These are phyloP conservation scores for Enoplosus armatus DNA, from an alignment of 2,797 vertebrate genomes.

Conservation along the genomic window DNA sequence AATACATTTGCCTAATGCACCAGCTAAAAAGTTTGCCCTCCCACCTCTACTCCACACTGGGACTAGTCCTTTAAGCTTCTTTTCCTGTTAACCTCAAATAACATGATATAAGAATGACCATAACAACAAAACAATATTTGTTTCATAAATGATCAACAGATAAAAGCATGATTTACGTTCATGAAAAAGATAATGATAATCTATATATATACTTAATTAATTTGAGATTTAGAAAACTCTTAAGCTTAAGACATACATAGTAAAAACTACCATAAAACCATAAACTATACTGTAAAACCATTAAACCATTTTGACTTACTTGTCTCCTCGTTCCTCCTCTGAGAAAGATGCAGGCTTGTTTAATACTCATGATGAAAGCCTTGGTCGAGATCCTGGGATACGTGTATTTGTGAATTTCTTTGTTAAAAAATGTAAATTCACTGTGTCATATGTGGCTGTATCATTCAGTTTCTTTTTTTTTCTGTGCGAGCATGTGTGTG, in stretches of 20 bases:
- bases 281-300: not conserved
- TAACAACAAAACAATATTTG: not conserved
- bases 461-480: slow-evolving; percentile 32
- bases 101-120: not conserved
- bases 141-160: not conserved
- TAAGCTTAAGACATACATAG: not conserved
- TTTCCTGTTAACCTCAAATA: slow-evolving; percentile 3
- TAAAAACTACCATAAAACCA: not conserved
- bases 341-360: slow-evolving; percentile 86
- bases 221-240: not conserved
- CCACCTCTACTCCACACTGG: not conserved
- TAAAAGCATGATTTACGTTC: not conserved
- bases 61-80: not conserved
- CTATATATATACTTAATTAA: not conserved
- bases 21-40: slow-evolving; percentile 18
- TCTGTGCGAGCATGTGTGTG: slow-evolving; percentile 20
- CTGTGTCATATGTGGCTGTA: slow-evolving; percentile 1
- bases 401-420: slow-evolving; percentile 4
- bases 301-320: slow-evolving; percentile 66
- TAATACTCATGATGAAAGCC: slow-evolving; percentile 70
- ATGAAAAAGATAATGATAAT: not conserved
- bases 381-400: slow-evolving; percentile 16
- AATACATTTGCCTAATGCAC: not conserved
- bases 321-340: slow-evolving; percentile 75
- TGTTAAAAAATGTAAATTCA: not conserved